phyloP scores from a whole-genome alignment of 1,140 invertebrate genomes.

The Diachasmimorpha longicaudata region DNA sequence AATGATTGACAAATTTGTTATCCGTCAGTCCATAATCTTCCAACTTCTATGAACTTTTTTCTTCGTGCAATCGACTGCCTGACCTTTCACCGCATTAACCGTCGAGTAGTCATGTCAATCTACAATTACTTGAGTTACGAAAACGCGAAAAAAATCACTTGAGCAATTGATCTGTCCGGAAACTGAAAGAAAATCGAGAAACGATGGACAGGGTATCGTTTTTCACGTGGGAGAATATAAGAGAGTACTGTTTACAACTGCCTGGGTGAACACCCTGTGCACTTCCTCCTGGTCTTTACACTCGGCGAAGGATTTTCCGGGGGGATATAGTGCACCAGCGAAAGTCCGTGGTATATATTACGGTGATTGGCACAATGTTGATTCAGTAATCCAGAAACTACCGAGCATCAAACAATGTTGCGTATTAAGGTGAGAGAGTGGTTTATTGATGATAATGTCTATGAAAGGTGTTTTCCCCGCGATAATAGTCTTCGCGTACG shows the following conservation, averaged over 20 bases:
- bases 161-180: neutral
- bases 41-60: too few relatives aligned
- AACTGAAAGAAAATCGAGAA: neutral
- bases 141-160: neutral
- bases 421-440: slow-evolving; percentile 52
- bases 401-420: slow-evolving; percentile 43
- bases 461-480: neutral
- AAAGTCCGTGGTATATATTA: slow-evolving; percentile 58
- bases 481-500: neutral
- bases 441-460: neutral
- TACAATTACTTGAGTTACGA: too few relatives aligned
- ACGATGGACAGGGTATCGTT: neutral
- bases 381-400: slow-evolving; percentile 52
- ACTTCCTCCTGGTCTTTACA: neutral
- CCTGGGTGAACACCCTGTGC: neutral
- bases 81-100: too few relatives aligned
- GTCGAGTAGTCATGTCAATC: too few relatives aligned
- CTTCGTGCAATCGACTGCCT: too few relatives aligned
- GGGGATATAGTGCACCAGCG: slow-evolving; percentile 46
- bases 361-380: slow-evolving; percentile 47
- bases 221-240: neutral
- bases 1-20: too few relatives aligned
- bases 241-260: neutral
- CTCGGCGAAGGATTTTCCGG: slow-evolving; percentile 41
- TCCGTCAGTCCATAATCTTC: too few relatives aligned